Base-by-base conservation (phyloP, 1,140 invertebrate genomes). In the Cyclina sinensis region DNA sequence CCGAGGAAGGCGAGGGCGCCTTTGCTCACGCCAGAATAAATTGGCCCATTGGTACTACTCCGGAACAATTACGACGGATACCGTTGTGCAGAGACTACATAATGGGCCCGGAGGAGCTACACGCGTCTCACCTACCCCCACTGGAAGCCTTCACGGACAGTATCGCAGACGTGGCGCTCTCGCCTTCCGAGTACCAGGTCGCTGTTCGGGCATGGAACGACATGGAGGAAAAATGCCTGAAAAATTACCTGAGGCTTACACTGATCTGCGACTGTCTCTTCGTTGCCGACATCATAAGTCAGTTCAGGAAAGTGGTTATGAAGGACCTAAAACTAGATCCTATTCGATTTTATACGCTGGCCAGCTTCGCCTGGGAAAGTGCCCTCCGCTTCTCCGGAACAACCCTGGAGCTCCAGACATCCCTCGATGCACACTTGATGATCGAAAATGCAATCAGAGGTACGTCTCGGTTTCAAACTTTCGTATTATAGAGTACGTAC, bases 261-360 rank as follows among this genome's bases (percentile, higher is more conserved):
- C 2, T 27, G 57, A 62, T 62, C 24, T 27, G n/a, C 7, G 57
- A 62, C 57, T 62, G 57, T 62, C 57, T 62, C 5, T 62, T 62
- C 57, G 27, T 24, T 1, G 7, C n/a, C 14, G 57, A 62, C 24
- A 14, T 62, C 57, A 62, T 62, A 24, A 21, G 27, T 4, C 24
- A 27, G 5, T 62, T 62, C 24, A 62, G 57, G 24, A 14, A 62
- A 62, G 27, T 5, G 1, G 57, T 62, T 24, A 24, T 21, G 57
- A 62, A 62, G 27, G 57, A 62, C 27, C 57, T 62, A 7, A 62
- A 62, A 62, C 57, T 62, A 21, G 57, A 62, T 62, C 57, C 57
- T 1, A 1, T 62, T 24, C 1, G 57, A 62, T 62, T 27, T 24
- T 62, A 27, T 24, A 62, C 57, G 27, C 57, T 62, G 24, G 57